Base-by-base conservation (phyloP, 2,113 vertebrate species). In the Lepus europaeus region DNA sequence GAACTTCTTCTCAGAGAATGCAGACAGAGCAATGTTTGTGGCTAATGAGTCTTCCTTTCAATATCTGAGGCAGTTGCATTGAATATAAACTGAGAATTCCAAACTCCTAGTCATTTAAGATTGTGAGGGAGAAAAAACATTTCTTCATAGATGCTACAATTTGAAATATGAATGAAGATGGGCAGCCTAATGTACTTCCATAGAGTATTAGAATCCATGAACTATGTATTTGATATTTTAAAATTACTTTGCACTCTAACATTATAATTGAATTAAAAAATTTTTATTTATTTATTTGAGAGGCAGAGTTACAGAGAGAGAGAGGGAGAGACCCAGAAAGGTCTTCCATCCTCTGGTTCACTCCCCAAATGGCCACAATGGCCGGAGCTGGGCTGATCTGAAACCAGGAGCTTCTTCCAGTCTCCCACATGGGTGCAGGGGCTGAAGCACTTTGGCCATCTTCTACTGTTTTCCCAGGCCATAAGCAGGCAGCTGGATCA, bases 31-130 rank as follows among this genome's bases (percentile, higher is more conserved):
- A 90, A 3, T 87, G 63, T 87, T 89, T 89, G 53, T 90, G 69
- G 25, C 49, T 89, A 93, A 90, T 93, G 49, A 82, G 19, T 36
- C 94, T 96, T 92, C 39, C 56, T 95, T 89, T 88, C 23, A 64
- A 0, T 92, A 72, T 73, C 86, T 91, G 56, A 0, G 0, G 29
- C 89, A 93, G 72, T 45, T 84, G n/a, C 59, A 56, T 87, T 51
- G 72, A 76, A 76, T 53, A 10, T 93, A 39, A 88, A 49, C 77
- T 93, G 22, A 93, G 61, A 95, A 93, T 96, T 93, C 78, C 68
- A 77, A 33, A 53, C 39, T 91, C 76, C 69, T 93, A 27, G 76
- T 39, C 11, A 45, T 83, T 87, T 63, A 77, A 93, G 33, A 22
- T 89, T 81, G 61, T 7, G 72, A 92, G 45, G 51, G 78, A 16